Evolutionary conservation across 1,140 invertebrate genomes (phyloP).

Genomic region (Drosophila neocordata): DNA sequence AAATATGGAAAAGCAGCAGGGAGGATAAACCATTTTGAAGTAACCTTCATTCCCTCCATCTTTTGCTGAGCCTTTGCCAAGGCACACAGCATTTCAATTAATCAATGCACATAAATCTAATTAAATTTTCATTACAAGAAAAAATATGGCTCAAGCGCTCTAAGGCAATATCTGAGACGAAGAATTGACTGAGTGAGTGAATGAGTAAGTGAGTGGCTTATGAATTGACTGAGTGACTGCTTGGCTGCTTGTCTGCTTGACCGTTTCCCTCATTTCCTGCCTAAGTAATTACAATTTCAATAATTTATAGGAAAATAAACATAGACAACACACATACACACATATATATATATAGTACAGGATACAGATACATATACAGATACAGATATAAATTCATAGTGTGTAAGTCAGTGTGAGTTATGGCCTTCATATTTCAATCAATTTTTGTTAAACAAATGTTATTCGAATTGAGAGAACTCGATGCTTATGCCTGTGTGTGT

Average conservation of each 20-base stretch:
- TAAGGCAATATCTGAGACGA: conserved; percentile 1
- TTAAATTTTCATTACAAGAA: conserved; percentile 71
- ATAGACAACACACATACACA: conserved; percentile 32
- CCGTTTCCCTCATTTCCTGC: conserved; percentile 55
- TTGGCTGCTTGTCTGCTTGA: conserved; percentile 25
- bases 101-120: conserved; percentile 53
- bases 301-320: conserved; percentile 76
- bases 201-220: too few species aligned
- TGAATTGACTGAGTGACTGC: not conserved
- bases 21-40: not conserved
- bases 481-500: conserved; percentile 20
- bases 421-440: conserved; percentile 59
- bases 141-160: conserved; percentile 23
- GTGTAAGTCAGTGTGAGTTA: conserved; percentile 14
- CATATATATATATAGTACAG: not conserved
- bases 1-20: conserved; percentile 40
- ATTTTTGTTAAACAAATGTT: conserved; percentile 71
- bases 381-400: conserved; percentile 19
- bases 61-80: not conserved
- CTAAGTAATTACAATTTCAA: conserved; percentile 78
- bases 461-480: conserved; percentile 38
- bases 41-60: not conserved
- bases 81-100: conserved; percentile 29
- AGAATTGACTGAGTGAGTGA: conserved; percentile 2
- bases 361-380: conserved; percentile 21